A percentile compares a stretch with the other conserved stretches of the same genome.
These are phyloP conservation scores for Noctilio leporinus DNA, from an alignment of 2,113 vertebrate species.

Conservation along the genomic window DNA sequence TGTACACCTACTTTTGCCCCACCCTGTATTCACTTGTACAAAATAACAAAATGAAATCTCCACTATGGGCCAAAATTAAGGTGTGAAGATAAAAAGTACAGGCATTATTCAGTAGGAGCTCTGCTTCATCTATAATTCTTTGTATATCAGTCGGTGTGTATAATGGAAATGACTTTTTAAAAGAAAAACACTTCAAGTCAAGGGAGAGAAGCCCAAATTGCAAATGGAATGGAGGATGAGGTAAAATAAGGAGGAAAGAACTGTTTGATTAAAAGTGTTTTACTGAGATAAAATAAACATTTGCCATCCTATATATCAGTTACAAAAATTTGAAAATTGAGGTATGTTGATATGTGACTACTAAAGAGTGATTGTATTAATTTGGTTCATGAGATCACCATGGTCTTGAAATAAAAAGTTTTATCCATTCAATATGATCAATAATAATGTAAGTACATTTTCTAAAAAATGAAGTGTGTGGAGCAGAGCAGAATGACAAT, in stretches of 20 bases:
- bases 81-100: not conserved
- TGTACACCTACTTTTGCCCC: not conserved
- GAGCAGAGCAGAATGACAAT: not conserved
- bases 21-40: not conserved
- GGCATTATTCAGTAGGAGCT: not conserved
- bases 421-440: not conserved
- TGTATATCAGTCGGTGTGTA: not conserved
- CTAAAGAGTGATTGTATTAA: not conserved
- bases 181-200: not conserved
- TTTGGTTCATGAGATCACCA: not conserved
- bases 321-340: not conserved
- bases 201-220: not conserved
- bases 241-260: not conserved
- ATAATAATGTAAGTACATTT: conserved; percentile 3
- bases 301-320: not conserved
- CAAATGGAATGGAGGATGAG: not conserved
- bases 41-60: not conserved
- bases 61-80: not conserved
- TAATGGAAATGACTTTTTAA: not conserved
- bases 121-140: not conserved
- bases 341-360: not conserved
- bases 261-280: not conserved
- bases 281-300: not conserved
- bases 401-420: not conserved
- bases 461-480: conserved; percentile 1